Evolutionary conservation across 2,888 invertebrate genomes (phyloP).

Genomic region (Coelinius sp.): DNA sequence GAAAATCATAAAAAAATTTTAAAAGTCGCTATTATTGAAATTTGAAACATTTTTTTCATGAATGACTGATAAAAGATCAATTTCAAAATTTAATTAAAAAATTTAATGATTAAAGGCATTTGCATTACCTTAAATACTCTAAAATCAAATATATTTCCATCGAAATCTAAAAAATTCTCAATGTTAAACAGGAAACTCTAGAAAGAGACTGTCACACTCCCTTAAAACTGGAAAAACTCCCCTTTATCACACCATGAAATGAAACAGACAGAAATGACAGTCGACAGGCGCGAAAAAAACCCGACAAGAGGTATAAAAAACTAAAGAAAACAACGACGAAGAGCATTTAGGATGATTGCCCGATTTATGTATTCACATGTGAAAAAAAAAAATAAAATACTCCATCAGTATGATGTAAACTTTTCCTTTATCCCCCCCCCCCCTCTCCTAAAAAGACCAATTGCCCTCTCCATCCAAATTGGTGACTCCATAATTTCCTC

Average conservation of each 20-base stretch:
- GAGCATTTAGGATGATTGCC: conserved; percentile 66
- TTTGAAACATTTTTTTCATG: not conserved
- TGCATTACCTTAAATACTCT: no score
- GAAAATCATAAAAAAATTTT: no score
- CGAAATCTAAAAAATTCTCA: no score
- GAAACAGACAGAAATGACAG: conserved; percentile 58
- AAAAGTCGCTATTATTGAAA: not conserved
- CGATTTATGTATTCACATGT: conserved; percentile 59
- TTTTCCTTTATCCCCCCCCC: no score
- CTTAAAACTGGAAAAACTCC: not conserved
- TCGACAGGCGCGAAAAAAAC: conserved; percentile 50
- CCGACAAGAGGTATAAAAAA: conserved; percentile 46
- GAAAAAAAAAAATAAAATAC: no score
- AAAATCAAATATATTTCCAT: no score
- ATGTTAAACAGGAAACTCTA: no score
- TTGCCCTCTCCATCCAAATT: not conserved
- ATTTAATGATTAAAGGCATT: no score
- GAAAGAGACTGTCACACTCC: not conserved
- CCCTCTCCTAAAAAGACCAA: no score
- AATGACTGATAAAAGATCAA: no score
- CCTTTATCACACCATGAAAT: not conserved
- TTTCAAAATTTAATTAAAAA: no score
- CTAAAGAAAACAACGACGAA: not conserved
- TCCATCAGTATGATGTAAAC: no score
- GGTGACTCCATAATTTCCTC: not conserved